A percentile compares a stretch with the other conserved stretches of the same genome.
phyloP scores from a whole-genome alignment of 1,140 invertebrate genomes.

The Trichomalopsis sarcophagae region DNA sequence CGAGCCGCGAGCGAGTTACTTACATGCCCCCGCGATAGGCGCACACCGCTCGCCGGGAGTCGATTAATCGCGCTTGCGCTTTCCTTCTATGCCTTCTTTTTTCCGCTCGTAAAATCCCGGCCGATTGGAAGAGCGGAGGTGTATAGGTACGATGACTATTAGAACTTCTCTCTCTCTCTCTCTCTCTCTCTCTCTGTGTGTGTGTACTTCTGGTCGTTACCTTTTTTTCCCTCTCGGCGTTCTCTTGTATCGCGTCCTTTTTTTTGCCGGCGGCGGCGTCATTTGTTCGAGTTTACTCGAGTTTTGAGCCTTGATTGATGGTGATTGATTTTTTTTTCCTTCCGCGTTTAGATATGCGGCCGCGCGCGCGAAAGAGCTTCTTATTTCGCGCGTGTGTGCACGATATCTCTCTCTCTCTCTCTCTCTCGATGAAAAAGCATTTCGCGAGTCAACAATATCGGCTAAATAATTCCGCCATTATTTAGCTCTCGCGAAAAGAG shows the following conservation, averaged over 20 bases:
- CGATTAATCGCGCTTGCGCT: constrained; percentile 27
- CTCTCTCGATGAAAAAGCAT: too few species aligned
- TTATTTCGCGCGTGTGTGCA: not conserved
- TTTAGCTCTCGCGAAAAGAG: not conserved
- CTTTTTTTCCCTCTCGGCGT: constrained; percentile 1
- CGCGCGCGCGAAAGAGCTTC: not conserved
- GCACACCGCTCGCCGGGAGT: not conserved
- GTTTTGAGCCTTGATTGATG: constrained; percentile 45
- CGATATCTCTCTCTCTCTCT: too few species aligned
- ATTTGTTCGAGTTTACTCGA: constrained; percentile 45
- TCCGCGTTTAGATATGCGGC: too few species aligned
- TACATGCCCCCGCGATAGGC: constrained; percentile 6
- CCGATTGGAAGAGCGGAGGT: constrained; percentile 18
- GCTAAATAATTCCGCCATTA: not conserved
- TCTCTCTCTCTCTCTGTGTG: too few species aligned
- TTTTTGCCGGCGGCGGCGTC: not conserved
- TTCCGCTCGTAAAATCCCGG: constrained; percentile 30
- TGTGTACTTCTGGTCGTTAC: not conserved
- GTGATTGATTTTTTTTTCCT: constrained; percentile 46
- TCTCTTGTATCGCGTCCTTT: not conserved
- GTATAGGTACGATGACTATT: constrained; percentile 28
- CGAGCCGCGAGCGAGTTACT: constrained; percentile 48
- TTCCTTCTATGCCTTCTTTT: constrained; percentile 7
- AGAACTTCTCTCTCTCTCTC: not conserved
- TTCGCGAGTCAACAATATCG: too few species aligned